A percentile compares a stretch with the other conserved stretches of the same genome.
Conservation (phyloP, 2,888 invertebrate genomes). For the Bugulina stolonifera region DNA sequence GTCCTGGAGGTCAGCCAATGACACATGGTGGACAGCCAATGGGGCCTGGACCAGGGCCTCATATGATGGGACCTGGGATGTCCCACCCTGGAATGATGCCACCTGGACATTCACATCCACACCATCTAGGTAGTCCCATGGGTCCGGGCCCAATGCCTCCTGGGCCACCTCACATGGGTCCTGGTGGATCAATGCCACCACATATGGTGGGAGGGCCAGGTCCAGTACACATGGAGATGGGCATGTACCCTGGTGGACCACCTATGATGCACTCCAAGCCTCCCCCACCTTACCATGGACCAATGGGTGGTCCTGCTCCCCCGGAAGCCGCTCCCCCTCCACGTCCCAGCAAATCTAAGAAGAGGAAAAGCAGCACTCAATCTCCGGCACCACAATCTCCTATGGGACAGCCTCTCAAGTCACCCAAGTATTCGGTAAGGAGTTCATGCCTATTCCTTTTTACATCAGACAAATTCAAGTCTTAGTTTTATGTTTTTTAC, state of each 20-base stretch:
- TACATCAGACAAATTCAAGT: too few relatives aligned
- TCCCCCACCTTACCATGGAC: conserved; percentile 22
- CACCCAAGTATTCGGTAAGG: conserved; percentile 36
- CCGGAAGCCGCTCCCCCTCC: neutral
- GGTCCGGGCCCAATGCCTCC: neutral
- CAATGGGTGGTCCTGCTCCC: neutral
- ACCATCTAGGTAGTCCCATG: conserved; percentile 5
- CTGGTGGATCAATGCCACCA: conserved; percentile 33
- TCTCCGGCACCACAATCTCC: conserved; percentile 31
- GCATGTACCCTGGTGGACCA: conserved; percentile 30
- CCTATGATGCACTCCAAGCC: conserved; percentile 19
- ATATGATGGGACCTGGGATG: conserved; percentile 32
- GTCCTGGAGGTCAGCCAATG: conserved; percentile 31
- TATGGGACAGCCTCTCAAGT: conserved; percentile 34
- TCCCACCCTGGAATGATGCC: conserved; percentile 35
- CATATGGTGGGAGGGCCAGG: conserved; percentile 29
- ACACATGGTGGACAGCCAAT: neutral
- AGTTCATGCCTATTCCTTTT: too few relatives aligned
- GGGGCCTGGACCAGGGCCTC: conserved; percentile 27
- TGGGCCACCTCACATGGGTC: conserved; percentile 30
- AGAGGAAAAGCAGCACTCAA: conserved; percentile 35
- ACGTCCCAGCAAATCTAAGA: conserved; percentile 13
- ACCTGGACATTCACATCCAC: conserved; percentile 23
- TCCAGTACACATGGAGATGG: conserved; percentile 20
- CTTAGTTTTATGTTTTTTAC: too few relatives aligned